Evolutionary conservation across 2,113 vertebrate genomes (phyloP), one percentile per base, ranked within the genome.

Genomic region (Gnathonemus echidnorhynchus): DNA sequence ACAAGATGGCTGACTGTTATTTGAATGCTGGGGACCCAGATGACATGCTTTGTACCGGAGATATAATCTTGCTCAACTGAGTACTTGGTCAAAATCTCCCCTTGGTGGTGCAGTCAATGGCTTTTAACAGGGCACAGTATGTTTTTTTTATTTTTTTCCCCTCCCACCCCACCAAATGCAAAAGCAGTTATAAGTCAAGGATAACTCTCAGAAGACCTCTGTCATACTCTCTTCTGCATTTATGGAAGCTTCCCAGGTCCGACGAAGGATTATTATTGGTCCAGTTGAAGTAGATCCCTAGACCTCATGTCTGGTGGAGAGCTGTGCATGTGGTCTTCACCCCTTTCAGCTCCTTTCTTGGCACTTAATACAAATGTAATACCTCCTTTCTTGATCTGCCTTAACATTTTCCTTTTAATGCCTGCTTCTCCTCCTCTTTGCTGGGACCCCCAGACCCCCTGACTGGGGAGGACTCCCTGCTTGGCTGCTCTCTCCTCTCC

Each of bases 401-500:
- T 13, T 88, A 46, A 56, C 42, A 46, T 45, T 70, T 31, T 24
- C 48, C 39, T 80, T 74, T 86, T 27, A 62, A 85, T 24, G 5
- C 49, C 49, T 52, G 3, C 87, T 66, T 42, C 48, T n/a, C 45
- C 48, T 89, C 77, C 83, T 35, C 2, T 88, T 19, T 11, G 86
- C 86, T 88, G 31, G 21, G 21, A 11, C 2, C 74, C 91, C 70
- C 95, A 98, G 98, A 98, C 92, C 95, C 97, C 93, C 96, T 98
- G 90, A 95, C 96, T 84, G 97, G 97, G 92, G 98, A 98, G 39
- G 97, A 98, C 93, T 97, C 98, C 92, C 95, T 99, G 88, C 96
- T 99, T 94, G 97, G 97, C 94, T 96, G 96, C 94, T 97, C 97
- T 91, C 97, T 99, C 93, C 96, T 98, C 91, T 97, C 97, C 92